A percentile compares a stretch with the other conserved stretches of the same genome.
Conservation (phyloP, 1,140 invertebrate species). For the Leucophenga varia region DNA sequence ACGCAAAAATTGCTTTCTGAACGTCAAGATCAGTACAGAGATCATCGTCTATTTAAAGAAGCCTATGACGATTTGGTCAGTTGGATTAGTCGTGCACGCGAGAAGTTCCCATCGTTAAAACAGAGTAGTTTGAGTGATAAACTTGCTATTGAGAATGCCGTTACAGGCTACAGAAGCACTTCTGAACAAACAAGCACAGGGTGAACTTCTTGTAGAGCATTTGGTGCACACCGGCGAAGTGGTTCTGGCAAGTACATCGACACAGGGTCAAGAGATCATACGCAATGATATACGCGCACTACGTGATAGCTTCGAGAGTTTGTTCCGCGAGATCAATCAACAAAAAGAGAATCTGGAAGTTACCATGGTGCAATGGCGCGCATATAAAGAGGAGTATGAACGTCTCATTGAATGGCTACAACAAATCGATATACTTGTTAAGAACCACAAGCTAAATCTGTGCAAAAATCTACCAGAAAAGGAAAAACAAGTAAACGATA, state of each 20-base stretch:
- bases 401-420: slow-evolving; percentile 90
- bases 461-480: slow-evolving; percentile 83
- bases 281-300: slow-evolving; percentile 81
- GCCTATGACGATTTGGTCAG: slow-evolving; percentile 82
- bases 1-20: slow-evolving; percentile 74
- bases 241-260: slow-evolving; percentile 78
- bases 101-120: slow-evolving; percentile 85
- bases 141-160: slow-evolving; percentile 82
- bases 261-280: slow-evolving; percentile 76
- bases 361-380: slow-evolving; percentile 80
- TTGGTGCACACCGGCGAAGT: slow-evolving; percentile 83
- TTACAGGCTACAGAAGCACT: slow-evolving; percentile 82
- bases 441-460: slow-evolving; percentile 84
- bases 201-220: slow-evolving; percentile 83
- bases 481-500: slow-evolving; percentile 78
- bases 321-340: slow-evolving; percentile 83
- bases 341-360: slow-evolving; percentile 82
- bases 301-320: slow-evolving; percentile 78
- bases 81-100: slow-evolving; percentile 82
- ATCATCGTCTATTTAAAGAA: slow-evolving; percentile 86
- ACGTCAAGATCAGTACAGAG: slow-evolving; percentile 82
- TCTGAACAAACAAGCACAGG: slow-evolving; percentile 87
- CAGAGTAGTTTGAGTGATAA: slow-evolving; percentile 83
- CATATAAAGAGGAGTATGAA: slow-evolving; percentile 92
- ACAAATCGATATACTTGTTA: slow-evolving; percentile 88